Evolutionary conservation across 2,797 vertebrate genomes (phyloP).

Genomic region (Pygocentrus nattereri): DNA sequence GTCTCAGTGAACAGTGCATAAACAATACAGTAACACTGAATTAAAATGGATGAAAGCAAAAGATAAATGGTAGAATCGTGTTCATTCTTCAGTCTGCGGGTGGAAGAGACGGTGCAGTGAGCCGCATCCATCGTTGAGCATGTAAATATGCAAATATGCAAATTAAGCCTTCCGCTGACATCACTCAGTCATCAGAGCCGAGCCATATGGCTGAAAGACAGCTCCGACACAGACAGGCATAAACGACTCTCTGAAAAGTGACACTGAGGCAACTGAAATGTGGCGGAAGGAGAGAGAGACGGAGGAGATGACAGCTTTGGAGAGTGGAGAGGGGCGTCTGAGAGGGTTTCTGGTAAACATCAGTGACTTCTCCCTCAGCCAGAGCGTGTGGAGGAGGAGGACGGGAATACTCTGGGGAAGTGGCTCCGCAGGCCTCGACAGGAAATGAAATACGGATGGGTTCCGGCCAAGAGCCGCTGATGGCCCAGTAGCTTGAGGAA

Average conservation of each 20-base stretch:
- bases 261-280: conserved; percentile 57
- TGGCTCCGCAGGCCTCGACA: conserved; percentile 63
- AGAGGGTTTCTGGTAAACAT: conserved; percentile 67
- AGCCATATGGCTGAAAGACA: conserved; percentile 14
- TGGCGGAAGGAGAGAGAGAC: conserved; percentile 52
- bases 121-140: too few species aligned
- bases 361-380: conserved; percentile 65
- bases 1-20: too few species aligned
- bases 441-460: conserved; percentile 77
- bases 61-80: too few species aligned
- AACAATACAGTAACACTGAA: too few species aligned
- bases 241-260: background rate
- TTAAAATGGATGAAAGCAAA: too few species aligned
- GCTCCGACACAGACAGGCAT: conserved; percentile 58
- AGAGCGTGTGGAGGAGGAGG: conserved; percentile 72
- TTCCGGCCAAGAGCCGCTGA: conserved; percentile 65
- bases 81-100: background rate
- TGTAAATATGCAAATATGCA: background rate
- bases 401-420: conserved; percentile 68
- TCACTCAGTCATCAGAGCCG: conserved; percentile 1
- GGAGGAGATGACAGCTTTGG: conserved; percentile 44
- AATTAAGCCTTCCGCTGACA: conserved; percentile 7
- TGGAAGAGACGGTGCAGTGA: background rate
- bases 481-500: conserved; percentile 51
- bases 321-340: conserved; percentile 54